phyloP scores from a whole-genome alignment of 2,888 invertebrate genomes.

The Epinotia brunnichana region DNA sequence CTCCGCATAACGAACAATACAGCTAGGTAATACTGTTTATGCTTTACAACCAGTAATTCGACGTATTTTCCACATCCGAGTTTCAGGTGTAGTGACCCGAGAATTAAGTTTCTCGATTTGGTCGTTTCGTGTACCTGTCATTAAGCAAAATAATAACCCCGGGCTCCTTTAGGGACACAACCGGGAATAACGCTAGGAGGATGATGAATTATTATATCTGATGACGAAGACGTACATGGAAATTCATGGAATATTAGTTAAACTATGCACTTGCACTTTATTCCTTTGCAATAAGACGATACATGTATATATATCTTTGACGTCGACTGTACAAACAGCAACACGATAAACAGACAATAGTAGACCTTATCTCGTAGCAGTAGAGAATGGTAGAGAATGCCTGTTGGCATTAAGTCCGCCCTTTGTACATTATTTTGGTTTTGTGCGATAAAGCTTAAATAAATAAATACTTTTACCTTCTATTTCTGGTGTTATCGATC shows the following conservation, averaged over 20 bases:
- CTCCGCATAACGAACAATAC: conserved; percentile 41
- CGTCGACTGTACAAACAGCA: background rate
- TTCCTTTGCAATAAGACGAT: too few species aligned
- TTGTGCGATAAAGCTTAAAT: too few species aligned
- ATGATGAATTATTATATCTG: too few species aligned
- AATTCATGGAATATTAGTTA: background rate
- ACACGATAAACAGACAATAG: background rate
- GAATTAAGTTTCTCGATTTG: conserved; percentile 40
- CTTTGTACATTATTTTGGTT: too few species aligned
- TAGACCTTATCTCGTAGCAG: background rate
- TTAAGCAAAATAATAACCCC: too few species aligned
- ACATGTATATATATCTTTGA: too few species aligned
- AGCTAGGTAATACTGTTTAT: conserved; percentile 44
- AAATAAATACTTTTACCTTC: too few species aligned
- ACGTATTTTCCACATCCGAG: conserved; percentile 47
- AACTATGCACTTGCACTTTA: background rate
- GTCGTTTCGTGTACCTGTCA: conserved; percentile 5
- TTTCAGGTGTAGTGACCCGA: conserved; percentile 48
- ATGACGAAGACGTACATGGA: background rate
- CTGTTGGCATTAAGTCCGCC: too few species aligned
- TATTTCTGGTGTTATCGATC: too few species aligned
- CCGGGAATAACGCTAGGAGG: too few species aligned
- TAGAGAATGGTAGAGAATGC: too few species aligned
- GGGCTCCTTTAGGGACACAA: too few species aligned
- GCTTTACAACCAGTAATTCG: conserved; percentile 46